Conservation (phyloP, 2,113 vertebrate genomes). For the rabbit (Oryctolagus cuniculus) region DNA sequence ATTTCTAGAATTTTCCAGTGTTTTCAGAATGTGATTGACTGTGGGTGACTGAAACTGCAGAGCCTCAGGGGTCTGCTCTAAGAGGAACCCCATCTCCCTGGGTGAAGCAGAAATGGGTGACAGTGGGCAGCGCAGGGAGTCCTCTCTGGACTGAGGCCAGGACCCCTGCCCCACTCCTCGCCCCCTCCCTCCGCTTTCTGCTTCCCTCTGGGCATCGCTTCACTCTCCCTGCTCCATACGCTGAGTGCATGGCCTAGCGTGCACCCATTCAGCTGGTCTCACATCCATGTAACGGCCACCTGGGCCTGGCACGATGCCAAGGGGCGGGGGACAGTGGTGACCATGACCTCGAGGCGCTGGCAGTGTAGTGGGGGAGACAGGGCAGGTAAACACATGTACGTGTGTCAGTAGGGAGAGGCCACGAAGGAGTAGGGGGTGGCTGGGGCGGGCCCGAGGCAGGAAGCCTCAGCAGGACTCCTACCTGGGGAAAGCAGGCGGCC, state of each 20-base stretch:
- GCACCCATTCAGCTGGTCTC: neutral
- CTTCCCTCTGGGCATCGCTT: neutral
- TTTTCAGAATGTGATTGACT: neutral
- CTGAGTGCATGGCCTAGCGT: neutral
- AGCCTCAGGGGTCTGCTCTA: neutral
- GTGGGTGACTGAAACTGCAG: neutral
- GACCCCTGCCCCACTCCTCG: too few species aligned
- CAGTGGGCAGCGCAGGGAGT: too few species aligned
- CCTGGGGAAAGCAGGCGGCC: fast-evolving
- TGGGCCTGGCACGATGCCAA: neutral
- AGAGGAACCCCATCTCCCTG: neutral
- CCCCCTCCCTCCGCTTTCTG: neutral
- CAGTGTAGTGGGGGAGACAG: neutral
- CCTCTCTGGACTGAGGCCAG: neutral
- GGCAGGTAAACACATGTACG: fast-evolving
- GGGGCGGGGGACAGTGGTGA: neutral
- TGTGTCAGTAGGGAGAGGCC: neutral
- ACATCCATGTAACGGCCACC: fast-evolving
- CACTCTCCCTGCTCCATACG: neutral
- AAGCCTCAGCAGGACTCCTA: neutral
- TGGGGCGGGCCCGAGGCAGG: fast-evolving
- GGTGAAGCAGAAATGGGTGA: neutral
- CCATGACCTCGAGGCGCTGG: neutral
- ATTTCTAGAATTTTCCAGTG: neutral
- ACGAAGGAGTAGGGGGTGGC: neutral